Conservation (phyloP, 2,797 vertebrate species). For the Bradypodion ventrale region DNA sequence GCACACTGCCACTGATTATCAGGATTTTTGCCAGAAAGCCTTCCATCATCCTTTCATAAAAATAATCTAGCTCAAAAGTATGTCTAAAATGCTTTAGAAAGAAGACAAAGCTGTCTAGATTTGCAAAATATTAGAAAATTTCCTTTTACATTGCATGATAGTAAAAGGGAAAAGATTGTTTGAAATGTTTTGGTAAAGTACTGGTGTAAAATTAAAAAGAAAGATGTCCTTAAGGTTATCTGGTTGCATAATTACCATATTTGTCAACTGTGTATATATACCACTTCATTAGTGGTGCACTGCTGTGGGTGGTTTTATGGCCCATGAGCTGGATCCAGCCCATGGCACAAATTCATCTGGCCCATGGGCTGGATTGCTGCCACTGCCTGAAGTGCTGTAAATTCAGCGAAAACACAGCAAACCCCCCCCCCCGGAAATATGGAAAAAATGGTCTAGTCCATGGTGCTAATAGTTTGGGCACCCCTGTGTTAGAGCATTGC, state of each 20-base stretch:
- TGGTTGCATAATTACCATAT: neutral
- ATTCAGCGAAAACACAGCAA: too few relatives aligned
- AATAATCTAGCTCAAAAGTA: conserved; percentile 7
- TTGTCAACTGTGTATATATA: neutral
- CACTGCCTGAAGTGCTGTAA: too few relatives aligned
- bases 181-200: neutral
- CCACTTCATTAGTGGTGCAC: too few relatives aligned
- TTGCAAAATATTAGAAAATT: conserved; percentile 4
- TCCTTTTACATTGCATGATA: neutral
- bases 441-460: too few relatives aligned
- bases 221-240: neutral
- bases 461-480: too few relatives aligned
- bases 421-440: too few relatives aligned
- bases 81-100: neutral
- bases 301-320: too few relatives aligned
- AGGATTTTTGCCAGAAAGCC: conserved; percentile 16
- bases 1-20: conserved; percentile 17
- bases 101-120: neutral
- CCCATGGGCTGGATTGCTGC: too few relatives aligned
- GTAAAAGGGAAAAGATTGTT: neutral
- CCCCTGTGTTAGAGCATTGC: too few relatives aligned
- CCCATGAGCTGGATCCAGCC: too few relatives aligned
- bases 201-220: neutral
- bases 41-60: conserved; percentile 25
- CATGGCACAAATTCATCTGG: too few relatives aligned